phyloP scores from a whole-genome alignment of 2,797 vertebrate genomes.

The Gymnoscopelus microlampas region DNA sequence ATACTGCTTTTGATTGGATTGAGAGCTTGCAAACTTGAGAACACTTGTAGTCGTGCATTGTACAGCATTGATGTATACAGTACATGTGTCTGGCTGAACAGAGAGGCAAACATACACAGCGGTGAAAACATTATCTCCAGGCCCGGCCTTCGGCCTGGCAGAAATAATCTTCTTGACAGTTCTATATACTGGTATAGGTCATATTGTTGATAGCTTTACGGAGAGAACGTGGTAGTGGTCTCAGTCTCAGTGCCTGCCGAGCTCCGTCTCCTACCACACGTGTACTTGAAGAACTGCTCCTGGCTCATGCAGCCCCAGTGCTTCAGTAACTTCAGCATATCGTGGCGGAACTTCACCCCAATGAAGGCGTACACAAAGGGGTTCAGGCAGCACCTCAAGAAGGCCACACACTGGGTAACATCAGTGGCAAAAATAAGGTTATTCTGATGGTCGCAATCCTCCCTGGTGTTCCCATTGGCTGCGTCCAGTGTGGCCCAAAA shows the following conservation, averaged over 20 bases:
- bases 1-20: constrained; percentile 80
- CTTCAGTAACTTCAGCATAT: constrained; percentile 93
- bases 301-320: constrained; percentile 90
- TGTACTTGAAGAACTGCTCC: constrained; percentile 80
- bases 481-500: constrained; percentile 82
- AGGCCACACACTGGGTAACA: constrained; percentile 89
- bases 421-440: constrained; percentile 83
- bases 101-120: too few species aligned
- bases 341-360: constrained; percentile 92
- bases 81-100: constrained; percentile 16
- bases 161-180: too few species aligned
- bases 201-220: constrained; percentile 63
- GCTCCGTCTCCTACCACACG: constrained; percentile 77
- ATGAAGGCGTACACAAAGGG: constrained; percentile 96
- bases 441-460: constrained; percentile 81
- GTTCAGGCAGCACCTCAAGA: constrained; percentile 94
- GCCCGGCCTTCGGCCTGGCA: too few species aligned
- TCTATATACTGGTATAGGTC: too few species aligned
- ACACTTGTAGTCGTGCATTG: constrained; percentile 64
- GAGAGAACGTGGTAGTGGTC: constrained; percentile 92
- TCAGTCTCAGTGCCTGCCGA: constrained; percentile 87
- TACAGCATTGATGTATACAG: constrained; percentile 60
- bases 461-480: constrained; percentile 62
- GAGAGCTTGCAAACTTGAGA: constrained; percentile 78
- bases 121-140: too few species aligned